A percentile compares a stretch with the other conserved stretches of the same genome.
Conservation (phyloP, 2,113 vertebrate genomes). For the Pagrus major region DNA sequence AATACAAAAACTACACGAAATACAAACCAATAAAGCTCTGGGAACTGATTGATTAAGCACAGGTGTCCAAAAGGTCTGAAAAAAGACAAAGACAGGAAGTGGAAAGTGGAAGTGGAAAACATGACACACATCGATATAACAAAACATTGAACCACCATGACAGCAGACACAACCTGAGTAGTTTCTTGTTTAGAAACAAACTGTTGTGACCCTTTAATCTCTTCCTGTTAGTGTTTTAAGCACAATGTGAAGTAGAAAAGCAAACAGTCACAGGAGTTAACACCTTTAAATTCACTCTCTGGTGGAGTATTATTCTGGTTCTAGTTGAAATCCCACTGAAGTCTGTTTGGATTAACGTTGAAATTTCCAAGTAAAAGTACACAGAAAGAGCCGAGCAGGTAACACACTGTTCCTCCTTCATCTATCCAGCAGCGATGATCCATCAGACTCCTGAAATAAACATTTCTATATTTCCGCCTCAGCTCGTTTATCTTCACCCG, state of each 20-base stretch:
- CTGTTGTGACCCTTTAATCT: not conserved
- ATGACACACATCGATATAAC: too few relatives aligned
- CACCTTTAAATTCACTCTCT: not conserved
- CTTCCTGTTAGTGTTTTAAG: not conserved
- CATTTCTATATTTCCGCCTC: conserved; percentile 36
- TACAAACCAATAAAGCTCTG: too few relatives aligned
- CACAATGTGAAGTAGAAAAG: not conserved
- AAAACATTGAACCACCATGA: too few relatives aligned
- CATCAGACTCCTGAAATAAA: conserved; percentile 44
- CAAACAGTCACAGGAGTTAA: not conserved
- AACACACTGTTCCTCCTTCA: not conserved
- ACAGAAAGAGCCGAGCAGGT: not conserved
- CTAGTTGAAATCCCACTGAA: not conserved
- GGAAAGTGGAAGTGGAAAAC: too few relatives aligned
- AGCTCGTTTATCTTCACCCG: conserved; percentile 34
- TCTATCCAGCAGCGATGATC: conserved; percentile 7
- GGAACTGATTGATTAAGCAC: too few relatives aligned
- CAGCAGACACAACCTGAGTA: too few relatives aligned
- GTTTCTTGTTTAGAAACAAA: not conserved
- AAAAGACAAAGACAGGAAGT: too few relatives aligned
- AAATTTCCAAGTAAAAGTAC: not conserved
- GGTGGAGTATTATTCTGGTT: not conserved
- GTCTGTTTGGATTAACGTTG: not conserved
- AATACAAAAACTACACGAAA: too few relatives aligned
- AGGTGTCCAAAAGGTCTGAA: too few relatives aligned